Percentiles rank a stretch among this genome's conserved stretches.
Conservation (phyloP, 2,888 invertebrate species). For the Dasypogon diadema region DNA sequence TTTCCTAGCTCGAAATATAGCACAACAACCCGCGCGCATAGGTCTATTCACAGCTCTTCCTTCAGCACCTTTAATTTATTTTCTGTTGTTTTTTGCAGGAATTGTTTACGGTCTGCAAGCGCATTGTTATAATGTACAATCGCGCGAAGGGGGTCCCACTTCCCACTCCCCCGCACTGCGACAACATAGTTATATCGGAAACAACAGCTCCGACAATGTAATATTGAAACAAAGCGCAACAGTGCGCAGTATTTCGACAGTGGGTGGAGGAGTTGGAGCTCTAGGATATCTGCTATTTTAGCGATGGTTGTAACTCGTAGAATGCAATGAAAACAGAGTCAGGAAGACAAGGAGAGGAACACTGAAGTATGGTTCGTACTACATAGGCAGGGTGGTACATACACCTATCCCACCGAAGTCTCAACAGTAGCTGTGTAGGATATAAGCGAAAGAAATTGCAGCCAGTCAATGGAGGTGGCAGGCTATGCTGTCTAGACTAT, state of each 20-base stretch:
- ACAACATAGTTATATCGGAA: conserved; percentile 33
- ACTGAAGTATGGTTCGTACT: conserved; percentile 10
- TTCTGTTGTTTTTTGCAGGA: conserved; percentile 8
- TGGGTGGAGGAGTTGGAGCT: conserved; percentile 11
- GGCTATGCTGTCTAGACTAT: conserved; percentile 60
- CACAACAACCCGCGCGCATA: not conserved
- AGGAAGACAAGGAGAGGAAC: conserved; percentile 33
- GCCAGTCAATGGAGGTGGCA: conserved; percentile 52
- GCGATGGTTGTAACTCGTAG: conserved; percentile 26
- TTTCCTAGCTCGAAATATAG: not conserved
- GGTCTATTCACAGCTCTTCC: conserved; percentile 15
- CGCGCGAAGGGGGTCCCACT: conserved; percentile 12
- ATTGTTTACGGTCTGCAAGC: conserved; percentile 42
- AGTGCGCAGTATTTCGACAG: conserved; percentile 25
- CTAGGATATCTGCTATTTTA: conserved; percentile 10
- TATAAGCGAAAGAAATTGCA: conserved; percentile 38
- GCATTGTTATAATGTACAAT: conserved; percentile 29
- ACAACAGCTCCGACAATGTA: conserved; percentile 30
- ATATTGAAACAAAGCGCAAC: conserved; percentile 46
- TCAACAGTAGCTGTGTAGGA: conserved; percentile 21
- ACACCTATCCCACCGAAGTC: conserved; percentile 4
- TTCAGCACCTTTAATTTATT: conserved; percentile 37
- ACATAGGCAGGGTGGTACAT: conserved; percentile 13
- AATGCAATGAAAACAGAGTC: conserved; percentile 15
- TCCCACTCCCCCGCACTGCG: not conserved